Base-by-base conservation (phyloP, 2,797 vertebrate species). In the Acanthornis magna region DNA sequence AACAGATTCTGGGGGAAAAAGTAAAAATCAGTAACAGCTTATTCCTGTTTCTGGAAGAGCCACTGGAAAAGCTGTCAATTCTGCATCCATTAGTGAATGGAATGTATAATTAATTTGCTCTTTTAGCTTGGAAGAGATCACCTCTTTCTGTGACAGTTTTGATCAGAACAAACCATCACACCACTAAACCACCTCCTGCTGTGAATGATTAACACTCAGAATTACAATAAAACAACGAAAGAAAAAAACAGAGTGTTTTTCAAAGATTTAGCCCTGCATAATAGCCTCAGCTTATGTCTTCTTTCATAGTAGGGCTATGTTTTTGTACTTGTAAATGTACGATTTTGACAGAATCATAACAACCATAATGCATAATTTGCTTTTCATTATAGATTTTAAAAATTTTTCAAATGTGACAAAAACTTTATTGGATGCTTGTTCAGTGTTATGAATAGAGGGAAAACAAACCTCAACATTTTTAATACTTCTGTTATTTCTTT, bases 101-200 rank as follows among this genome's bases (percentile, higher is more conserved):
- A 92, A 92, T 94, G 74, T 50, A 61, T 93, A 95, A 89, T 88
- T 85, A 86, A 87, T 76, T 79, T 78, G 19, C 18, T 85, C 29
- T 72, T 80, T 86, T 87, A 85, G 11, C 32, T 88, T 83, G 74
- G 68, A 88, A 74, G 48, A 34, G 5, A 71, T 74, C 23, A 36
- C 72, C 45, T 68, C 19, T 85, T 94, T 89, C 61, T 85, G 42
- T 91, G 79, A 70, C 60, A 77, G 26, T 83, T 93, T 53, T 90
- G 77, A 75, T 88, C 18, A 27, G 80, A 77, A 75, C 73, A 91
- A 93, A 63, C 68, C 47, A 74, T 85, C 77, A 67, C 54, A 68
- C 38, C 74, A 75, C 65, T 86, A 83, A 60, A 82, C 11, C 42
- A 80, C 36, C 26, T 85, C 77, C 83, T 96, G 54, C 77, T 87